These are phyloP conservation scores for Microtus oregoni DNA, from an alignment of 2,113 vertebrate genomes.

Conservation along the genomic window DNA sequence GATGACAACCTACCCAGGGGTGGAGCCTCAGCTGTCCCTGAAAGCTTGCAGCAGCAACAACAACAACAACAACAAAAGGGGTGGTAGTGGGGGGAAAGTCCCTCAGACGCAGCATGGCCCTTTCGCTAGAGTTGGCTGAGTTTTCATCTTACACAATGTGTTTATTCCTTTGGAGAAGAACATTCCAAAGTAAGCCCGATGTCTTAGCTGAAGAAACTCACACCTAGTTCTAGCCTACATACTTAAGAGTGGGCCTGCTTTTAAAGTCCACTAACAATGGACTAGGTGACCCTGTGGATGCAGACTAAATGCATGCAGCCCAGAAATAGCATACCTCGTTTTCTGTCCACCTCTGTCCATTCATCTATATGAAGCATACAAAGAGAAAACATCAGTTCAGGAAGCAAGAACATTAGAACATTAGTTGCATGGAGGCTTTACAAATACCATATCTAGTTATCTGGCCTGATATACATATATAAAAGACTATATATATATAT, in stretches of 20 bases:
- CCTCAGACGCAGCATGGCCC: not conserved
- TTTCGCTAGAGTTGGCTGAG: not conserved
- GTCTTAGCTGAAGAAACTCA: slow-evolving; percentile 31
- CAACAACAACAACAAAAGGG: no score
- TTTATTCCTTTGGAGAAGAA: slow-evolving; percentile 41
- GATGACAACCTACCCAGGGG: not conserved
- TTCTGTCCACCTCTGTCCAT: slow-evolving; percentile 98
- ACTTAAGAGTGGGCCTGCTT: not conserved
- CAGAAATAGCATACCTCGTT: slow-evolving; percentile 93
- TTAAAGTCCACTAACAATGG: slow-evolving; percentile 32
- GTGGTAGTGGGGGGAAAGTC: not conserved
- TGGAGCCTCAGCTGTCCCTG: not conserved
- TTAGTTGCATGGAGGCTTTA: slow-evolving; percentile 76
- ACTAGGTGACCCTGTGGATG: slow-evolving; percentile 74
- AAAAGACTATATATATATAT: not conserved
- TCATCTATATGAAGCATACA: slow-evolving; percentile 92
- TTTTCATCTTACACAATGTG: not conserved
- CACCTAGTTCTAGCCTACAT: slow-evolving; percentile 26
- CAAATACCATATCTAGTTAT: slow-evolving; percentile 70
- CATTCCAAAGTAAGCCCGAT: not conserved
- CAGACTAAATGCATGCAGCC: slow-evolving; percentile 84
- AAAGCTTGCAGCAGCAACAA: not conserved
- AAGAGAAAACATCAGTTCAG: slow-evolving; percentile 89
- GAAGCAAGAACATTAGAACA: slow-evolving; percentile 83
- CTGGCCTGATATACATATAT: slow-evolving; percentile 3